phyloP scores from a whole-genome alignment of 2,797 vertebrate species.

The Lithobates sylvaticus region DNA sequence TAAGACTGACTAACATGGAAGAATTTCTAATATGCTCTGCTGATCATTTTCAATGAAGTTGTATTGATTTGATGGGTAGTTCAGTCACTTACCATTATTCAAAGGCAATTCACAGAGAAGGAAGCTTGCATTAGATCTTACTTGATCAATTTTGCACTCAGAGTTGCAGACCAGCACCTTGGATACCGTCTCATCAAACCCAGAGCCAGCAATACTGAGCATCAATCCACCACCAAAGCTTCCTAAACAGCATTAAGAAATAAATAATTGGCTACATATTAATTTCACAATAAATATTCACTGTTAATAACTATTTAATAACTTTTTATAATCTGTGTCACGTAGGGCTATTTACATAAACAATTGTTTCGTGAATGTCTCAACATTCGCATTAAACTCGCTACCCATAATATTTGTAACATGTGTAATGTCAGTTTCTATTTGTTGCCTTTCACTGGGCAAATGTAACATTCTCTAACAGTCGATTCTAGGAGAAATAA shows the following conservation, averaged over 20 bases:
- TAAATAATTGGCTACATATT: neutral
- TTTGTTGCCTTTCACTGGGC: too few relatives aligned
- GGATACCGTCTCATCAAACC: constrained; percentile 78
- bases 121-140: constrained; percentile 69
- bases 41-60: neutral
- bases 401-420: too few relatives aligned
- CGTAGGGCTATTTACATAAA: too few relatives aligned
- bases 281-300: neutral
- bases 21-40: neutral
- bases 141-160: constrained; percentile 72
- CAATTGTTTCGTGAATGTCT: too few relatives aligned
- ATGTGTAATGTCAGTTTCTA: too few relatives aligned
- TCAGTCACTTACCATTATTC: constrained; percentile 67
- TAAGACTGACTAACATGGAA: neutral
- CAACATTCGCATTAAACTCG: too few relatives aligned
- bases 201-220: constrained; percentile 78
- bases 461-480: too few relatives aligned
- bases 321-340: too few relatives aligned
- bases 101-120: constrained; percentile 78
- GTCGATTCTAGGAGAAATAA: too few relatives aligned
- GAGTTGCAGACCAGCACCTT: constrained; percentile 75
- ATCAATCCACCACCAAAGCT: constrained; percentile 81
- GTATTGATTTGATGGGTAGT: neutral
- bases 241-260: constrained; percentile 72
- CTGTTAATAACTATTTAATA: too few relatives aligned